Percentiles rank a stretch among this genome's conserved stretches.
Conservation (phyloP, 1,140 invertebrate species). For the Delia radicum region DNA sequence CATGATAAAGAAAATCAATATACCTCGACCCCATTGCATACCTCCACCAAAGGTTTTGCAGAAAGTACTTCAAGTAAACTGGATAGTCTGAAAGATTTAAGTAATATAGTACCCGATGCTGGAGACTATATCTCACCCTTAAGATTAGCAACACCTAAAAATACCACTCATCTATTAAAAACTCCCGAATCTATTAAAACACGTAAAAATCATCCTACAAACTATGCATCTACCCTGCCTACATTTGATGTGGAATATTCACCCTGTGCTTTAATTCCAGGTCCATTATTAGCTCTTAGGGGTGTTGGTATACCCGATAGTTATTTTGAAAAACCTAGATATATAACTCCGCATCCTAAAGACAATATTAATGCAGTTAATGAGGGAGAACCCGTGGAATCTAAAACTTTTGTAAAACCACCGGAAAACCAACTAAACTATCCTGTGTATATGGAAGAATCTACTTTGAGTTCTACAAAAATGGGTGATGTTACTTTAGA, state of each 20-base stretch:
- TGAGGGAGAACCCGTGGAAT: not conserved
- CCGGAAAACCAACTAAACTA: not conserved
- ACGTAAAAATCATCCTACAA: conserved; percentile 11
- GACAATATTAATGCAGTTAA: not conserved
- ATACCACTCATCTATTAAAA: not conserved
- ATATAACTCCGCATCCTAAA: conserved; percentile 27
- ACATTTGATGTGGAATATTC: conserved; percentile 36
- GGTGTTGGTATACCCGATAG: conserved; percentile 50
- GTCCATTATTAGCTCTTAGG: conserved; percentile 46
- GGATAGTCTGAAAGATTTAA: conserved; percentile 38
- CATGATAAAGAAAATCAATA: conserved; percentile 48
- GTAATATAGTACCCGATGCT: conserved; percentile 38
- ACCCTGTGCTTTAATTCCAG: conserved; percentile 39
- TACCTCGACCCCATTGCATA: conserved; percentile 47
- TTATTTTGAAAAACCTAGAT: conserved; percentile 53
- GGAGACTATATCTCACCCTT: conserved; percentile 28
- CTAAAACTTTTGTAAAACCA: not conserved
- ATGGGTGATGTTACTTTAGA: conserved; percentile 53
- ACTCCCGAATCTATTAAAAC: not conserved
- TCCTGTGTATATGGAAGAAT: conserved; percentile 25
- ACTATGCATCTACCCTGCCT: conserved; percentile 36
- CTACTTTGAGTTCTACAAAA: conserved; percentile 42
- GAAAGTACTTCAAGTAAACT: conserved; percentile 30
- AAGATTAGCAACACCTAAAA: conserved; percentile 31
- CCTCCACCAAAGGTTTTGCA: not conserved